These are phyloP conservation scores for Peromyscus nudipes DNA, from an alignment of 2,797 vertebrate genomes.

Conservation along the genomic window DNA sequence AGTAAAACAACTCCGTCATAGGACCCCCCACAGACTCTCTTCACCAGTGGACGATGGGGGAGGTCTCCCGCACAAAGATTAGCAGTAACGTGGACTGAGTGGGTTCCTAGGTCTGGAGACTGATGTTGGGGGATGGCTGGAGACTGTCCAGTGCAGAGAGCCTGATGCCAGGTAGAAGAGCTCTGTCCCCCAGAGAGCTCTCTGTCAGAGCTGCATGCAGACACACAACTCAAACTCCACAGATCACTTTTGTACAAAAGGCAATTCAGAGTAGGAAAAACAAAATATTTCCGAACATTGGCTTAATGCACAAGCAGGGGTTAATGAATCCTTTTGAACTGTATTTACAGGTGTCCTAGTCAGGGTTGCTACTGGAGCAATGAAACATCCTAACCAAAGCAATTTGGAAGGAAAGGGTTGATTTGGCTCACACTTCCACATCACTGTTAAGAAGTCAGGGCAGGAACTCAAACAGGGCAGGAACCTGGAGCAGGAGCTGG, in stretches of 20 bases:
- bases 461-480: not conserved
- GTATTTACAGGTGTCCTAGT: not conserved
- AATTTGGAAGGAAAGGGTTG: not conserved
- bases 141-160: not conserved
- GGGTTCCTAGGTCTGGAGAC: not conserved
- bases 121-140: not conserved
- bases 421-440: not conserved
- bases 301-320: not conserved
- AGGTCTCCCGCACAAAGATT: not conserved
- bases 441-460: not conserved
- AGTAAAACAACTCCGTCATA: not conserved
- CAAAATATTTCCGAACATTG: not conserved
- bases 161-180: not conserved
- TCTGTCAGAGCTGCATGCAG: not conserved
- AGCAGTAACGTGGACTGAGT: not conserved
- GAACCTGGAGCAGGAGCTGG: not conserved
- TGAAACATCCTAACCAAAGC: not conserved
- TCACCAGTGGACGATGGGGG: not conserved
- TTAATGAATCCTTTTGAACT: slow-evolving; percentile 22
- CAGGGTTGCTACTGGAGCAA: no score
- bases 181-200: not conserved
- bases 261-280: slow-evolving; percentile 19
- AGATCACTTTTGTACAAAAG: not conserved
- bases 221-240: not conserved
- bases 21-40: not conserved